Conservation (phyloP, 2,888 invertebrate species). For the Protodeltote pygarga region DNA sequence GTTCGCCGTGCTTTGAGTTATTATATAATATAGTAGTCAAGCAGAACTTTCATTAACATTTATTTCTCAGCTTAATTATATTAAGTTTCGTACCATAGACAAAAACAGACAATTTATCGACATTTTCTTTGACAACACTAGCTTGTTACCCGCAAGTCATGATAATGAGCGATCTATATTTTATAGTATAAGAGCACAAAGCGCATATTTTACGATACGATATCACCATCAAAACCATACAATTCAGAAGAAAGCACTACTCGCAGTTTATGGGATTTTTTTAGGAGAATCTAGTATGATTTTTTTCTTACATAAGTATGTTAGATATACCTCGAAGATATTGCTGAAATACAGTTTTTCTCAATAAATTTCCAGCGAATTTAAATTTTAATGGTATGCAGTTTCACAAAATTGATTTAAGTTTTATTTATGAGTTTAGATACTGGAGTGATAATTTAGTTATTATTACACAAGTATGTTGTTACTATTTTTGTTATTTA, state of each 20-base stretch:
- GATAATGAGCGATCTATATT: constrained; percentile 55
- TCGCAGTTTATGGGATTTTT: constrained; percentile 17
- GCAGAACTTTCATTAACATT: too few species aligned
- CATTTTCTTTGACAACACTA: constrained; percentile 17
- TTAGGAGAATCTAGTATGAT: constrained; percentile 1
- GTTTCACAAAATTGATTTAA: too few species aligned
- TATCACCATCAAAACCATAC: constrained; percentile 27
- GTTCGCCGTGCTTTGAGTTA: too few species aligned
- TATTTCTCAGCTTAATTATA: too few species aligned
- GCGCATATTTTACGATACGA: constrained; percentile 46
- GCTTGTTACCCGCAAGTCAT: constrained; percentile 31
- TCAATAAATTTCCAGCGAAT: too few species aligned
- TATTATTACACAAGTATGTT: too few species aligned
- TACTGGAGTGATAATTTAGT: too few species aligned
- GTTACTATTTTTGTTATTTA: too few species aligned
- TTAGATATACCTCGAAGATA: background rate
- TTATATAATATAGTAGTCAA: too few species aligned
- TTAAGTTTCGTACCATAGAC: background rate
- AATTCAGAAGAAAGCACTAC: constrained; percentile 23
- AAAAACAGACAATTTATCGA: constrained; percentile 18
- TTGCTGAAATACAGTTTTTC: constrained; percentile 1
- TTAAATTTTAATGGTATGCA: too few species aligned
- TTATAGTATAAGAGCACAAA: constrained; percentile 49
- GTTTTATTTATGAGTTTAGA: too few species aligned
- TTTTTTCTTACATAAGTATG: background rate